Evolutionary conservation across 2,113 vertebrate species (phyloP).

Genomic region (Petrocephalus microphthalmus): DNA sequence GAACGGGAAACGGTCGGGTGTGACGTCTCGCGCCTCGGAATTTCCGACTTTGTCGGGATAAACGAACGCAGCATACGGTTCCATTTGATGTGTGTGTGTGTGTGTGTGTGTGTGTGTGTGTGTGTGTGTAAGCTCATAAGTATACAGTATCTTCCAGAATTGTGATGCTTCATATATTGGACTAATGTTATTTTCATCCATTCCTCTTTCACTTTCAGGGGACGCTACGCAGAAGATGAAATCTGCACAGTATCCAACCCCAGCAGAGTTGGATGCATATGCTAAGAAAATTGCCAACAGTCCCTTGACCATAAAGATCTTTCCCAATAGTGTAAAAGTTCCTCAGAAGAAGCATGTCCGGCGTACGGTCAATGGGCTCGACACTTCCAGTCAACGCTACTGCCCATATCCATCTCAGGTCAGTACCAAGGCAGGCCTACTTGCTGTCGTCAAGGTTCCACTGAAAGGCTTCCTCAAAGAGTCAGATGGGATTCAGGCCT

Average conservation of each 20-base stretch:
- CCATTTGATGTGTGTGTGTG: neutral
- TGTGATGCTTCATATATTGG: neutral
- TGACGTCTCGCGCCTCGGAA: too few species aligned
- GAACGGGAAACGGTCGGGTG: too few species aligned
- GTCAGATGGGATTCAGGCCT: conserved; percentile 85
- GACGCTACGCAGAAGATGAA: conserved; percentile 99
- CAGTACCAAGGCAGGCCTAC: conserved; percentile 83
- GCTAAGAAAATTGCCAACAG: conserved; percentile 99
- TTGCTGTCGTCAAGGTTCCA: conserved; percentile 87
- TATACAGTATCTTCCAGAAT: neutral
- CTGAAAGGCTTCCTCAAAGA: conserved; percentile 87
- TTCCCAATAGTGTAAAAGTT: conserved; percentile 98
- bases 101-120: too few species aligned
- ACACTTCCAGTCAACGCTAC: conserved; percentile 94
- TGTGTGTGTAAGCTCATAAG: neutral
- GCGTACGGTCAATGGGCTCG: conserved; percentile 95
- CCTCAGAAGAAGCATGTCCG: conserved; percentile 97
- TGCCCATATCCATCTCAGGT: conserved; percentile 91
- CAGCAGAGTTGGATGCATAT: conserved; percentile 99
- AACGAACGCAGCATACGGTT: too few species aligned
- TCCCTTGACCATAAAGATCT: conserved; percentile 98
- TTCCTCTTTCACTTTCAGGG: conserved; percentile 68
- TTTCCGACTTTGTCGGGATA: too few species aligned
- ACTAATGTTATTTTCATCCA: neutral
- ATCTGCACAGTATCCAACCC: conserved; percentile 98